phyloP scores from a whole-genome alignment of 1,140 invertebrate species.

The Calephelis nemesis region DNA sequence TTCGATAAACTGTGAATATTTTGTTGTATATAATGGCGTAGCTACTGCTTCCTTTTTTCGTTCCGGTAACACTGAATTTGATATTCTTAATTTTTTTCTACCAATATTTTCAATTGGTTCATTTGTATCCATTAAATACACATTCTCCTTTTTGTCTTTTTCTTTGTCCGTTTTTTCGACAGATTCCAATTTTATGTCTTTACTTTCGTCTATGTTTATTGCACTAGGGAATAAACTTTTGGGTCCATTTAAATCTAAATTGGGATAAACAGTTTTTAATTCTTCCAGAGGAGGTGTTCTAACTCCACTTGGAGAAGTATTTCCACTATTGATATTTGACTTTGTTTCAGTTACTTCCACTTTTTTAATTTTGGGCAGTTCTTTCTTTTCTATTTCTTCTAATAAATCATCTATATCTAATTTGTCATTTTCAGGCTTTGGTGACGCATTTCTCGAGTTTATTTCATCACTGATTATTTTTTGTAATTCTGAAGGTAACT shows the following conservation, averaged over 20 bases:
- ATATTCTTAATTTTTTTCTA: constrained; percentile 63
- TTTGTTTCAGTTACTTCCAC: constrained; percentile 34
- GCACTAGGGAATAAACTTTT: constrained; percentile 46
- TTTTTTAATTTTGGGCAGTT: constrained; percentile 62
- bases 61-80: constrained; percentile 61
- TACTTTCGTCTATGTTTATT: constrained; percentile 36
- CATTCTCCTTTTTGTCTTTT: constrained; percentile 58
- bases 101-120: constrained; percentile 42
- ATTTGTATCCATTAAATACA: constrained; percentile 48
- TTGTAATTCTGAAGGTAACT: constrained; percentile 60
- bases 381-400: constrained; percentile 69
- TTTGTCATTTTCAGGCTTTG: constrained; percentile 34
- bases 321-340: constrained; percentile 39
- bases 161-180: constrained; percentile 1
- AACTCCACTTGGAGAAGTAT: constrained; percentile 43
- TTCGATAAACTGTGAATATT: constrained; percentile 66
- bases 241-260: constrained; percentile 37
- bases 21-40: constrained; percentile 60
- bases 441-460: constrained; percentile 37
- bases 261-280: constrained; percentile 51
- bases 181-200: constrained; percentile 25
- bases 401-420: constrained; percentile 66
- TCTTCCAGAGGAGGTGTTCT: constrained; percentile 51
- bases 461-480: constrained; percentile 59
- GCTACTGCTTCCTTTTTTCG: constrained; percentile 48